Conservation (phyloP, 1,140 invertebrate genomes). For the Drosophila teissieri region DNA sequence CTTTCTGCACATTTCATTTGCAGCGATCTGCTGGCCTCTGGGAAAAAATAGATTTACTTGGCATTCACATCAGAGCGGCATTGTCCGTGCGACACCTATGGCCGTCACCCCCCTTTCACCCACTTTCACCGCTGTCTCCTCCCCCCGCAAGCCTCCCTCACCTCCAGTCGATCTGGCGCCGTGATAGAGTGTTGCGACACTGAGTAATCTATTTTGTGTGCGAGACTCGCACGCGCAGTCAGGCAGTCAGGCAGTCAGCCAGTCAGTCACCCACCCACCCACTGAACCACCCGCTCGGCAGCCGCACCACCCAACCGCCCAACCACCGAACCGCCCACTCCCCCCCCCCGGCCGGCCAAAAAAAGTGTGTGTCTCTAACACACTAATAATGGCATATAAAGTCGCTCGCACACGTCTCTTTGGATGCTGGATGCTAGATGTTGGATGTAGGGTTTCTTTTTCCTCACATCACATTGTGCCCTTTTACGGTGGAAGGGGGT, state of each 20-base stretch:
- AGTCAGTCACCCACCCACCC: background rate
- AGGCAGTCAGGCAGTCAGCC: background rate
- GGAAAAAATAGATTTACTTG: constrained; percentile 45
- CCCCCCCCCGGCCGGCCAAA: background rate
- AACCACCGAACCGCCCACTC: background rate
- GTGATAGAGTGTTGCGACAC: constrained; percentile 78
- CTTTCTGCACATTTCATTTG: background rate
- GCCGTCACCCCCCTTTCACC: background rate
- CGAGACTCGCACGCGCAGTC: constrained; percentile 27
- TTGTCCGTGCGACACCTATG: constrained; percentile 37
- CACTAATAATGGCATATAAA: constrained; percentile 75
- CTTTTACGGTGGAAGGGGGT: constrained; percentile 22
- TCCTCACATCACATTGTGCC: constrained; percentile 11
- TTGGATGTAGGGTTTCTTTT: constrained; percentile 34
- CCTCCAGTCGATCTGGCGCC: constrained; percentile 33
- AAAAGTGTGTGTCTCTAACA: constrained; percentile 40
- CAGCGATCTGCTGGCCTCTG: constrained; percentile 2
- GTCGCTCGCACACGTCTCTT: constrained; percentile 70
- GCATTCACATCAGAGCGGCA: constrained; percentile 31
- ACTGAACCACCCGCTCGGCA: background rate
- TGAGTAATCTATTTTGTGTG: constrained; percentile 80
- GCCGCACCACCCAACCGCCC: background rate
- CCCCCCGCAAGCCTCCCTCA: background rate
- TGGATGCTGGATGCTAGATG: constrained; percentile 19
- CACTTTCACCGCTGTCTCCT: background rate